Percentiles rank a stretch among this genome's conserved stretches.
These are phyloP conservation scores for Mormyrus hasselquistii DNA, from an alignment of 2,797 vertebrate species.

Conservation along the genomic window DNA sequence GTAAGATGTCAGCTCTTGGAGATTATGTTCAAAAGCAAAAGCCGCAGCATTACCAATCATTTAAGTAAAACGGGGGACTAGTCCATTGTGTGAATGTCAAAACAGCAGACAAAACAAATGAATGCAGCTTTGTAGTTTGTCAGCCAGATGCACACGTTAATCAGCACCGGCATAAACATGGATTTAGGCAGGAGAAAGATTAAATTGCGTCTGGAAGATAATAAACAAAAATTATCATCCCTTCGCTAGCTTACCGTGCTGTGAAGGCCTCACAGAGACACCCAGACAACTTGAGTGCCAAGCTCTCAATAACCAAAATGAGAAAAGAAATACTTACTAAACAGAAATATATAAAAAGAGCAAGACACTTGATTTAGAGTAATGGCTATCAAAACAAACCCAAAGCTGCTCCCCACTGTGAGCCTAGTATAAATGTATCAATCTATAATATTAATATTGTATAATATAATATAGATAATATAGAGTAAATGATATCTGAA, in stretches of 20 bases:
- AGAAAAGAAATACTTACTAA: not conserved
- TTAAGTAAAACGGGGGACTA: not conserved
- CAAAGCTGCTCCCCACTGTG: not conserved
- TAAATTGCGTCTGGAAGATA: slow-evolving; percentile 32
- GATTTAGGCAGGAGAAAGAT: slow-evolving; percentile 33
- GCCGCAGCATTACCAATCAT: not conserved
- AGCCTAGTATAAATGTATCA: not conserved
- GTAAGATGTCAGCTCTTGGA: not conserved
- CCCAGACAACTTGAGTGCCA: not conserved
- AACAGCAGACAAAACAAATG: slow-evolving; percentile 1
- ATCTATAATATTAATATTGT: no score
- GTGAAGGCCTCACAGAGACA: not conserved
- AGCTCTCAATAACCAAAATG: not conserved
- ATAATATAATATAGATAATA: no score
- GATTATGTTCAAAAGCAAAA: not conserved
- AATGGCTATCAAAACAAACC: not conserved
- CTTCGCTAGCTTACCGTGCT: slow-evolving; percentile 28
- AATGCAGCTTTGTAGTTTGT: slow-evolving; percentile 22
- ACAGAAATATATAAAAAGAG: not conserved
- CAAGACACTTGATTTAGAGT: not conserved
- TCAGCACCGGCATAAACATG: slow-evolving; percentile 23
- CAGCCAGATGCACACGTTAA: slow-evolving; percentile 27
- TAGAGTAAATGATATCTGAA: not conserved
- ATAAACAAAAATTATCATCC: slow-evolving; percentile 38
- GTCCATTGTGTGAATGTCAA: not conserved